Conservation (phyloP, 2,113 vertebrate species). For the Indicator indicator region DNA sequence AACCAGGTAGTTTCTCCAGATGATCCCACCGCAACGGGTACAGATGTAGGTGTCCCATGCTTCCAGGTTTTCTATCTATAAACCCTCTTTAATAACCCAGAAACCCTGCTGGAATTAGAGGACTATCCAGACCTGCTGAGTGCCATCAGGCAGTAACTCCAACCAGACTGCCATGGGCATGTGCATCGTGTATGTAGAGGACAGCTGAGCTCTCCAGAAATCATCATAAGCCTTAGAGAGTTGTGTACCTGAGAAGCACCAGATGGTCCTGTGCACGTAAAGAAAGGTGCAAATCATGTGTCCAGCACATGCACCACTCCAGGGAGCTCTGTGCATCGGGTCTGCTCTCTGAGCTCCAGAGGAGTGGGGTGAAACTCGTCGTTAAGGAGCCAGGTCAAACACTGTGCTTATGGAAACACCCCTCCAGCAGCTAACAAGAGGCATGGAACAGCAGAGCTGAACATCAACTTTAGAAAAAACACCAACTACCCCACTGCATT, state of each 20-base stretch:
- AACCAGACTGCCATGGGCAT: background rate
- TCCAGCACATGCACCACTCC: background rate
- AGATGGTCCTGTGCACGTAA: background rate
- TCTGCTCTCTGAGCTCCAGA: background rate
- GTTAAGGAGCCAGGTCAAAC: background rate
- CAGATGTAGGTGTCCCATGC: background rate
- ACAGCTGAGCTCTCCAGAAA: background rate
- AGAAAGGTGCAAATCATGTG: background rate
- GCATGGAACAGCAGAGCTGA: background rate
- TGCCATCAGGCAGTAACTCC: background rate
- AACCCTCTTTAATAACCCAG: background rate
- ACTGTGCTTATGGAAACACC: background rate
- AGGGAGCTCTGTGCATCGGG: background rate
- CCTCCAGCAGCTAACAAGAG: background rate
- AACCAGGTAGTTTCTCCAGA: background rate
- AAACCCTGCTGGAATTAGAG: background rate
- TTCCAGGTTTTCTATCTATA: background rate
- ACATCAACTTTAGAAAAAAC: background rate
- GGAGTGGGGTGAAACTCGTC: background rate
- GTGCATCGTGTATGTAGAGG: background rate
- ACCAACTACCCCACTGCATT: rapidly evolving
- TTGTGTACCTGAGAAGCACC: background rate
- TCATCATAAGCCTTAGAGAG: background rate
- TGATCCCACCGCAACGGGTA: background rate
- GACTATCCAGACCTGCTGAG: background rate